phyloP scores from a whole-genome alignment of 1,140 invertebrate species.

The Drosophila subpulchrella region DNA sequence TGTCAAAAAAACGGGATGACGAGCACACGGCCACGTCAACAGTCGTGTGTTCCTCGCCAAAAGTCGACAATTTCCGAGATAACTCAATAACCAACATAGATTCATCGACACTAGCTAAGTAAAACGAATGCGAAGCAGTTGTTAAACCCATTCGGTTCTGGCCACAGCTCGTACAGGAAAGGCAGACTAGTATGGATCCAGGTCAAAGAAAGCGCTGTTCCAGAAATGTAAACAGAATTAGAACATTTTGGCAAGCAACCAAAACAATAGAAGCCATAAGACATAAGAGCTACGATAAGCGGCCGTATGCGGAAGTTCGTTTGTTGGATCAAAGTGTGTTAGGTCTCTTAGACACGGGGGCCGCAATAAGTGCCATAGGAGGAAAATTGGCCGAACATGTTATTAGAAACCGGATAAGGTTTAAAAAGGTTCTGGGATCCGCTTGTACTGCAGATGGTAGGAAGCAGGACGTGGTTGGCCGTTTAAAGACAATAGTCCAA shows the following conservation, averaged over 20 bases:
- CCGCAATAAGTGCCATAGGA: too few relatives aligned
- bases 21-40: neutral
- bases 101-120: neutral
- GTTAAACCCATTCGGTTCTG: neutral
- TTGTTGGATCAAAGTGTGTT: too few relatives aligned
- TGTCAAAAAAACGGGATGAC: neutral
- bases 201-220: neutral
- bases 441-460: too few relatives aligned
- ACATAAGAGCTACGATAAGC: neutral
- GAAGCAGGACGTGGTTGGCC: too few relatives aligned
- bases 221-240: neutral
- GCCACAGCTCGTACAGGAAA: neutral
- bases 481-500: too few relatives aligned
- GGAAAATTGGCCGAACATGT: too few relatives aligned
- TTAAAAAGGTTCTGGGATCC: too few relatives aligned
- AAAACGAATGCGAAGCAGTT: neutral
- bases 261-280: neutral
- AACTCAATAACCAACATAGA: neutral
- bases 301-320: too few relatives aligned
- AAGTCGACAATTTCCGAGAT: neutral
- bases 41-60: conserved; percentile 1
- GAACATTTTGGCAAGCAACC: neutral
- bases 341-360: too few relatives aligned
- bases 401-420: too few relatives aligned
- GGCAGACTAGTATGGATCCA: neutral